These are phyloP conservation scores for Somateria mollissima DNA, from an alignment of 2,797 vertebrate genomes.

Conservation along the genomic window DNA sequence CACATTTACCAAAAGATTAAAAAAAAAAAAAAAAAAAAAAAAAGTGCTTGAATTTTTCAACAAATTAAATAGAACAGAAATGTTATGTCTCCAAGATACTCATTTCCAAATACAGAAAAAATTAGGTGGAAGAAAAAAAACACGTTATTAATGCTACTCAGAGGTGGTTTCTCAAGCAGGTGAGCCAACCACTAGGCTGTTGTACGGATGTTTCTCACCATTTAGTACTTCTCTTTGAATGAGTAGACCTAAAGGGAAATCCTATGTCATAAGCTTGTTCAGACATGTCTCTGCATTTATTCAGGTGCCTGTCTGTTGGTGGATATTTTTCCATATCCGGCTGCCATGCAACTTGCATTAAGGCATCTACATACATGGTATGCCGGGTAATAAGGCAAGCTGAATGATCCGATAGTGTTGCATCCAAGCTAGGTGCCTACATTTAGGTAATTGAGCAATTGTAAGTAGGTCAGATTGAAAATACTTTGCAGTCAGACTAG, in stretches of 20 bases:
- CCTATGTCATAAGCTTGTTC: not conserved
- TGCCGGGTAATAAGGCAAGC: not conserved
- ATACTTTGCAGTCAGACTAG: not conserved
- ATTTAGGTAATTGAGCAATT: not conserved
- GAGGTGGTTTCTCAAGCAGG: not conserved
- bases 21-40: no score
- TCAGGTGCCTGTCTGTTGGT: not conserved
- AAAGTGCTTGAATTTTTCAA: not conserved
- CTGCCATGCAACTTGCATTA: not conserved
- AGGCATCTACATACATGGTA: accelerated
- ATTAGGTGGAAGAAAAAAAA: not conserved
- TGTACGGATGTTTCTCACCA: no score
- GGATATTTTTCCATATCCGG: not conserved
- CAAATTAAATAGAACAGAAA: not conserved
- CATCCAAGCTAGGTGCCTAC: not conserved
- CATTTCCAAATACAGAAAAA: not conserved
- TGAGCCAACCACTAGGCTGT: not conserved
- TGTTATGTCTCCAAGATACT: not conserved
- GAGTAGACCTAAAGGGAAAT: not conserved
- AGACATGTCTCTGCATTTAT: not conserved
- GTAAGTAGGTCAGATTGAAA: not conserved
- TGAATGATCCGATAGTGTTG: not conserved
- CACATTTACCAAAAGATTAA: not conserved
- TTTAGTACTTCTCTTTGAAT: not conserved
- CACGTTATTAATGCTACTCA: accelerated